Evolutionary conservation across 1,140 invertebrate species (phyloP).

Genomic region (Nasonia vitripennis): DNA sequence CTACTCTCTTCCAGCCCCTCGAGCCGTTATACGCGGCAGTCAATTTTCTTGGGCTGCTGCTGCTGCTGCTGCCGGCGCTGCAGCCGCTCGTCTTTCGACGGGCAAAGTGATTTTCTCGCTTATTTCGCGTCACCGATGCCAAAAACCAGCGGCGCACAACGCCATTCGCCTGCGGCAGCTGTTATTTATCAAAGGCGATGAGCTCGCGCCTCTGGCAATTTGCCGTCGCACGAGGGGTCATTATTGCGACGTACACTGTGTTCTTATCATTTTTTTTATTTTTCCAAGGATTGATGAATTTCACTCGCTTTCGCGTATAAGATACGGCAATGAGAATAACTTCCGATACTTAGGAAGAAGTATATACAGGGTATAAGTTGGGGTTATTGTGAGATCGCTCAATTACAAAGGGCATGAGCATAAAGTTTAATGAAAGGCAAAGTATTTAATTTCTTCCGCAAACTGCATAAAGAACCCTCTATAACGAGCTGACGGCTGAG

Average conservation of each 20-base stretch:
- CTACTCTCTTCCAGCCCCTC: not conserved
- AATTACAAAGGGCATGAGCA: not conserved
- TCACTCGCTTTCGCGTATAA: too few relatives aligned
- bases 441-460: not conserved
- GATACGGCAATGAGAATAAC: too few relatives aligned
- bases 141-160: conserved; percentile 50
- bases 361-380: too few relatives aligned
- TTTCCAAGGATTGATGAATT: not conserved
- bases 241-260: not conserved
- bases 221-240: conserved; percentile 44
- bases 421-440: not conserved
- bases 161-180: conserved; percentile 52
- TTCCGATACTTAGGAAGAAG: too few relatives aligned
- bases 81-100: conserved; percentile 52
- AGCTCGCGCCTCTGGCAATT: conserved; percentile 58
- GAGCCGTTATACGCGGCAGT: not conserved
- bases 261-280: not conserved
- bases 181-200: conserved; percentile 60
- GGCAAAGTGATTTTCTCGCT: conserved; percentile 60
- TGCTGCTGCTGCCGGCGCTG: too few relatives aligned
- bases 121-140: conserved; percentile 59
- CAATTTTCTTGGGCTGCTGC: conserved; percentile 11
- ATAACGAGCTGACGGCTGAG: not conserved
- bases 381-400: not conserved
- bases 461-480: not conserved